Evolutionary conservation across 2,113 vertebrate genomes (phyloP), one percentile per base, ranked within the genome.

Genomic region (Plestiodon gilberti): DNA sequence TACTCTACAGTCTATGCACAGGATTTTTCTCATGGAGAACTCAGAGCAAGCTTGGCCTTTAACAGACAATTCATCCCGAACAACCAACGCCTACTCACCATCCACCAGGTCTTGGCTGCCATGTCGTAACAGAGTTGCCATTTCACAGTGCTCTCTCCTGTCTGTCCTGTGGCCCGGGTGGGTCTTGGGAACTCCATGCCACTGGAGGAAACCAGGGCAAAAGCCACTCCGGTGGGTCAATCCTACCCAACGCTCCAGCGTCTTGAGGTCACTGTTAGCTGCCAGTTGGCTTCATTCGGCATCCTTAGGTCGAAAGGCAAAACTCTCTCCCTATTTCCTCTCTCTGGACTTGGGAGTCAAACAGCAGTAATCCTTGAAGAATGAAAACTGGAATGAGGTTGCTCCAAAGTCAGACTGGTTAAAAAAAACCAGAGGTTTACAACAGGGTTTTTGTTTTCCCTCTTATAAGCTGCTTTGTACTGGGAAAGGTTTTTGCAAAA

Each of bases 51-150:
- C 17, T 57, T 57, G 55, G 3, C 33, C n/a, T 71, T 55, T 48
- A 48, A 8, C 23, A 10, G 18, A 48, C 1, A 18, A 22, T 10
- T 1, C 6, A 0, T 10, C 35, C n/a, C 23, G 3, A 3, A 0
- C 9, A 1, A 0, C 0, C 3, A 0, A 1, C 10, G 6, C 25
- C 78, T 87, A 97, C 98, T 99, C 94, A 99, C 98, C 98, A 98
- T 98, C 98, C 98, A 98, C 98, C 98, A 99, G 2, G 97, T 98
- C 95, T 96, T 98, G 57, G 97, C 97, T 2, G 95, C 97, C 95
- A 96, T 94, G 76, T 98, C 95, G 81, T 98, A 99, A 93, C 98
- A 98, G 18, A 99, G 96, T 93, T 99, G 98, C 98, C 98, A 99
- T 90, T 96, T 98, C 92, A 98, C 97, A 0, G 96, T 91, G 61